Percentiles rank a stretch among this genome's conserved stretches.
These are phyloP conservation scores for Meteorus sp. DNA, from an alignment of 1,140 invertebrate species.

Conservation along the genomic window DNA sequence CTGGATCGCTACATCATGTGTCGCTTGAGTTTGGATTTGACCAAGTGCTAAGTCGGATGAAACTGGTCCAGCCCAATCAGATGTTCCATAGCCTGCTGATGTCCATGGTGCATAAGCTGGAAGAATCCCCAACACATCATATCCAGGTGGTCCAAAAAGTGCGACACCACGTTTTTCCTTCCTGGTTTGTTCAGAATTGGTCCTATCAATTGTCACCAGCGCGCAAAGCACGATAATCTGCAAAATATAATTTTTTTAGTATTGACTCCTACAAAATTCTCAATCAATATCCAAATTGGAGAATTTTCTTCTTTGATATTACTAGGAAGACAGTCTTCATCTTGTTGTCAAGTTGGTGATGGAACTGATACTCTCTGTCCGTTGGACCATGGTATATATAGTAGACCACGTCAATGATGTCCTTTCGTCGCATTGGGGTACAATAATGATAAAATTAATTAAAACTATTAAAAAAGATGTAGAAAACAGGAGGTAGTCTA, in stretches of 20 bases:
- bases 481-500: conserved; percentile 30
- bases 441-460: conserved; percentile 46
- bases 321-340: conserved; percentile 46
- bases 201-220: conserved; percentile 29
- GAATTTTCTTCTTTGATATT: conserved; percentile 48
- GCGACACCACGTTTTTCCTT: conserved; percentile 49
- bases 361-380: conserved; percentile 26
- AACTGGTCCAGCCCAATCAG: conserved; percentile 37
- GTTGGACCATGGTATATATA: conserved; percentile 45
- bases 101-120: conserved; percentile 42
- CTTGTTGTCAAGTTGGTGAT: conserved; percentile 34
- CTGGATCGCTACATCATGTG: conserved; percentile 52
- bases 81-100: conserved; percentile 30
- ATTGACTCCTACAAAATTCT: no score
- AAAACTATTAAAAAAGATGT: conserved; percentile 40
- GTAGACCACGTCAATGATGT: neutral
- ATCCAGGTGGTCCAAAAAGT: conserved; percentile 40
- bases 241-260: no score
- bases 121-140: conserved; percentile 43
- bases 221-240: conserved; percentile 36
- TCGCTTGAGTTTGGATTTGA: conserved; percentile 50
- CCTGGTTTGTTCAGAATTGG: conserved; percentile 29
- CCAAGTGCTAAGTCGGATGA: conserved; percentile 45
- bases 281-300: no score
- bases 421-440: neutral